These are phyloP conservation scores for Stomatorhinus ivindoensis DNA, from an alignment of 2,113 vertebrate species.

Conservation along the genomic window DNA sequence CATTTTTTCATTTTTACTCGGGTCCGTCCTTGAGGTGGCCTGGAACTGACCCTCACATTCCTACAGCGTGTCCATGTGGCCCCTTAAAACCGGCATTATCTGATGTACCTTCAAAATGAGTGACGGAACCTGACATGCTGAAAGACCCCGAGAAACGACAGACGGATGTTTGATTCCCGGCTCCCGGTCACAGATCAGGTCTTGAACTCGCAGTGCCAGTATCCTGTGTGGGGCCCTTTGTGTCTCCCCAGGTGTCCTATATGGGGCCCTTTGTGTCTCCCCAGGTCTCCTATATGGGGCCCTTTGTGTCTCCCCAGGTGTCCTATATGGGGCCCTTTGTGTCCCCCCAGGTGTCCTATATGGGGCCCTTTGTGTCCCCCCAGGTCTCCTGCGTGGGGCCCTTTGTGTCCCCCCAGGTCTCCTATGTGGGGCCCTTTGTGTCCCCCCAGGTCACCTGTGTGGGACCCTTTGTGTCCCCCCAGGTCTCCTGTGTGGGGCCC, in stretches of 20 bases:
- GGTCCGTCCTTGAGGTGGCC: neutral
- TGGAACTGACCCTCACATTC: neutral
- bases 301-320: neutral
- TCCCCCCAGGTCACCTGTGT: no score
- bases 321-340: neutral
- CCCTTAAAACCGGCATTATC: neutral
- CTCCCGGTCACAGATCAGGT: neutral
- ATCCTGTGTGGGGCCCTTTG: neutral
- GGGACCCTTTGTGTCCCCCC: no score
- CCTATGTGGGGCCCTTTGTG: no score
- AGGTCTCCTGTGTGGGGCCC: neutral
- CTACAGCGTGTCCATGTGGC: neutral
- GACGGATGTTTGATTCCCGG: neutral
- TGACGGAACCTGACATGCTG: neutral
- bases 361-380: neutral
- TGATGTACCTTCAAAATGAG: neutral
- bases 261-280: neutral
- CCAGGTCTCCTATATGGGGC: neutral
- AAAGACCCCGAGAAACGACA: neutral
- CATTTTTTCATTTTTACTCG: neutral
- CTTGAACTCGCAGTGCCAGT: constrained; percentile 17
- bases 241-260: neutral
- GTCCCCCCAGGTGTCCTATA: neutral
- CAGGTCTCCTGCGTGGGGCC: neutral
- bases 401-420: no score